Base-by-base conservation (phyloP, 2,797 vertebrate genomes). In the Lates japonicus region DNA sequence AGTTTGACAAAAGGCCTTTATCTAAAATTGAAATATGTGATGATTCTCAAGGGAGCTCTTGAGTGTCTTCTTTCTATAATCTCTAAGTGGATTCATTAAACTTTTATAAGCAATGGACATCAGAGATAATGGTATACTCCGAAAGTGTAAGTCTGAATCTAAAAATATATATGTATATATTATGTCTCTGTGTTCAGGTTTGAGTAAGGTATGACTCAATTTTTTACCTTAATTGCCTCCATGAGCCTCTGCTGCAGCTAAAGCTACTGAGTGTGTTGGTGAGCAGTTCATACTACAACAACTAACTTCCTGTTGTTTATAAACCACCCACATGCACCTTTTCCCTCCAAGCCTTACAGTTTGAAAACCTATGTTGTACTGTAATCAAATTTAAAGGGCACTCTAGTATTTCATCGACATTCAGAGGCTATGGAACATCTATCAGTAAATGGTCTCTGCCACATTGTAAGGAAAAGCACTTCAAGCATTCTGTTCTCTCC, bases 381-480 rank as follows among this genome's bases (percentile, higher is more conserved):
- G 2, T 55, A 49, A 70, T 80, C 31, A 74, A 13, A 58, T 84
- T 72, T 77, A 58, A 72, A 58, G 25, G 78, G 5, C 60, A 65
- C 48, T 29, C 25, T 22, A n/a, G 19, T 65, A 66, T 78, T 79
- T 72, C 46, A 69, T 64, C n/a, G 60, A 42, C 44, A 55, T 85
- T 77, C 82, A 17, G 13, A 70, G 49, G 29, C 80, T 67, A 82
- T 31, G 29, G 19, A 75, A 52, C 20, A 67, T 67, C 25, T 58
- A 60, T 46, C 55, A 39, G 66, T 55, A 37, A 79, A 82, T 78
- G 29, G 84, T 78, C 64, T 70, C 35, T 69, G n/a, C 46, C 10
- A 59, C 58, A 17, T 49, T 64, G 37, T 54, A 48, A 75, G 73
- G 48, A 81, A 75, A 79, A 73, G 9, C 37, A 63, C 22, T 54